These are phyloP conservation scores for Brassicogethes aeneus DNA, from an alignment of 2,888 invertebrate species.

Conservation along the genomic window DNA sequence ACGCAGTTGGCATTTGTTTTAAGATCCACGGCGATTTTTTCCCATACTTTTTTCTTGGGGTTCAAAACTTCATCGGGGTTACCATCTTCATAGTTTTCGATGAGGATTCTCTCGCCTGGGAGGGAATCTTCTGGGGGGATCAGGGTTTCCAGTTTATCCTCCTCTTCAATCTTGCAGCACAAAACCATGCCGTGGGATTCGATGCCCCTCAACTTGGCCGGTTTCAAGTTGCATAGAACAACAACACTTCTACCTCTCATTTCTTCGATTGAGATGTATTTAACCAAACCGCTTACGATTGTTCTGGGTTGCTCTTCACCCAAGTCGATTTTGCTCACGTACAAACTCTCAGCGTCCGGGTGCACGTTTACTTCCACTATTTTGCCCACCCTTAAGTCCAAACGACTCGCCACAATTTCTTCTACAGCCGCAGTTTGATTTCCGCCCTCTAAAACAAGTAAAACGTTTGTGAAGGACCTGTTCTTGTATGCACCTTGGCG, in stretches of 20 bases:
- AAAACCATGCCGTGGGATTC: conserved; percentile 90
- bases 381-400: conserved; percentile 83
- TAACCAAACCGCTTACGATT: conserved; percentile 84
- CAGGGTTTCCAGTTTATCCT: conserved; percentile 75
- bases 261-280: conserved; percentile 81
- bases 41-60: conserved; percentile 96
- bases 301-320: conserved; percentile 66
- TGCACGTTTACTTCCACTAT: conserved; percentile 76
- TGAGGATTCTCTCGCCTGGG: conserved; percentile 75
- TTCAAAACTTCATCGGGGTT: conserved; percentile 78
- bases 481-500: no score
- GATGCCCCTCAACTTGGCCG: conserved; percentile 91
- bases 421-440: conserved; percentile 41
- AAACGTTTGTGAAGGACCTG: no score
- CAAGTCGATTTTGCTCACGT: conserved; percentile 86
- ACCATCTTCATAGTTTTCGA: conserved; percentile 74
- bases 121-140: conserved; percentile 63
- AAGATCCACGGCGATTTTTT: conserved; percentile 74
- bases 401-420: conserved; percentile 58
- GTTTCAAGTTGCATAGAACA: conserved; percentile 91
- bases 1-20: conserved; percentile 60
- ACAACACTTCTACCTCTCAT: conserved; percentile 86
- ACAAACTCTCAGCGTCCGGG: conserved; percentile 86
- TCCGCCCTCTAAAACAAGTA: conserved; percentile 8
- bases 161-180: conserved; percentile 67